These are phyloP conservation scores for Linepithema humile DNA, from an alignment of 1,140 invertebrate species.

Conservation along the genomic window DNA sequence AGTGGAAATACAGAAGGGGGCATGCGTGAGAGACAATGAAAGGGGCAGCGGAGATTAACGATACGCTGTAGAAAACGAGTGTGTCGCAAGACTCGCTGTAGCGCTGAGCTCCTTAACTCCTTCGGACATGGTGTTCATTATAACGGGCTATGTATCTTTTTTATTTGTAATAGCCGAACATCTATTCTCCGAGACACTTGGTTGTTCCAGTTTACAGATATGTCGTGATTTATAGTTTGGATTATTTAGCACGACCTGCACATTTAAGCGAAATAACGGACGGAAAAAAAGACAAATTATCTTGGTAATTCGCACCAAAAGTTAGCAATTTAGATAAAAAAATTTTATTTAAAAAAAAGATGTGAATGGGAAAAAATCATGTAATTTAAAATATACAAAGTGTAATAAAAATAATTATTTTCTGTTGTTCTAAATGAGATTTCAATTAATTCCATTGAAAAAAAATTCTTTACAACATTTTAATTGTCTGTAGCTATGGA, in stretches of 20 bases:
- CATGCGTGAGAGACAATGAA: conserved; percentile 30
- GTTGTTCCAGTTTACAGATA: not conserved
- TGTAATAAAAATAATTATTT: not conserved
- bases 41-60: conserved; percentile 37
- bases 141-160: conserved; percentile 14
- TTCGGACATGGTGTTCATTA: conserved; percentile 3
- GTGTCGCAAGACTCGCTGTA: conserved; percentile 27
- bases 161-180: not conserved
- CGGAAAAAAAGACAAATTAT: not conserved
- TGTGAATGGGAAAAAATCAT: not conserved
- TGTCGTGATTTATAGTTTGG: conserved; percentile 11
- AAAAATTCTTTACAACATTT: not conserved
- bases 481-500: not conserved
- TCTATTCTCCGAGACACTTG: not conserved
- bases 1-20: conserved; percentile 28
- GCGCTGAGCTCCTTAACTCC: not conserved
- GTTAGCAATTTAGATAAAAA: not conserved
- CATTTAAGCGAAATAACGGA: not conserved
- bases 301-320: not conserved
- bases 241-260: conserved; percentile 19
- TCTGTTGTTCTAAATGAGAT: not conserved
- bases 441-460: not conserved
- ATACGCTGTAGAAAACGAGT: conserved; percentile 31
- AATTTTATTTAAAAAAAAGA: not conserved
- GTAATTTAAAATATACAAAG: not conserved